Percentiles rank a stretch among this genome's conserved stretches.
phyloP scores from a whole-genome alignment of 92 coral and sea anemone genomes.

The Hydrozoanthus gracilis region DNA sequence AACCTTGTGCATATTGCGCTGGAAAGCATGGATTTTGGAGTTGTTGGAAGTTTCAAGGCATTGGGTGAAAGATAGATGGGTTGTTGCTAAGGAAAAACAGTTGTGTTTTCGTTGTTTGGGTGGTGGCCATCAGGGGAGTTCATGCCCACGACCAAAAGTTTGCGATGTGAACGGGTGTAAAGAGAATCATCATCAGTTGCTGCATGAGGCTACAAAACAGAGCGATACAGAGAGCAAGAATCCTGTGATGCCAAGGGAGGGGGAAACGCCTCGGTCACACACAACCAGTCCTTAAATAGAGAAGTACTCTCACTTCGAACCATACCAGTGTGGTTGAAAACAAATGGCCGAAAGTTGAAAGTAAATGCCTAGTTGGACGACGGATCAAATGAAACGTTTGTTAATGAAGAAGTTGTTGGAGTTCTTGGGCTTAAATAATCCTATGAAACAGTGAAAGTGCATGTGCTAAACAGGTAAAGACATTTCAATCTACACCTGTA shows the following conservation, averaged over 20 bases:
- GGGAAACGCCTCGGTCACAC: constrained; percentile 10
- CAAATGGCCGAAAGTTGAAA: no score
- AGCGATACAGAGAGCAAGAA: constrained; percentile 3
- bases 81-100: constrained; percentile 60
- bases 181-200: constrained; percentile 42
- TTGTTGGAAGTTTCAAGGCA: constrained; percentile 42
- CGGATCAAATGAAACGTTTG: no score
- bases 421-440: no score
- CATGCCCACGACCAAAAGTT: constrained; percentile 37
- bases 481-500: constrained; percentile 67
- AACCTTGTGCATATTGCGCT: constrained; percentile 44
- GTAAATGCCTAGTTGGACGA: no score
- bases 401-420: no score
- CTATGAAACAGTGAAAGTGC: constrained; percentile 64
- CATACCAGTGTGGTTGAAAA: no score
- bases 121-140: constrained; percentile 57
- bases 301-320: constrained; percentile 5
- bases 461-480: constrained; percentile 68
- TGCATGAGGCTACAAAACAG: background rate
- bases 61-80: constrained; percentile 59
- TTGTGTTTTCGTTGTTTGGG: constrained; percentile 68
- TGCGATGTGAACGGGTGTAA: constrained; percentile 56
- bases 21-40: constrained; percentile 61
- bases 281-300: background rate
- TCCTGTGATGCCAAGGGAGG: constrained; percentile 42